Evolutionary conservation across 2,888 invertebrate genomes (phyloP), one percentile per base, ranked within the genome.

Genomic region (Dasypogon diadema): DNA sequence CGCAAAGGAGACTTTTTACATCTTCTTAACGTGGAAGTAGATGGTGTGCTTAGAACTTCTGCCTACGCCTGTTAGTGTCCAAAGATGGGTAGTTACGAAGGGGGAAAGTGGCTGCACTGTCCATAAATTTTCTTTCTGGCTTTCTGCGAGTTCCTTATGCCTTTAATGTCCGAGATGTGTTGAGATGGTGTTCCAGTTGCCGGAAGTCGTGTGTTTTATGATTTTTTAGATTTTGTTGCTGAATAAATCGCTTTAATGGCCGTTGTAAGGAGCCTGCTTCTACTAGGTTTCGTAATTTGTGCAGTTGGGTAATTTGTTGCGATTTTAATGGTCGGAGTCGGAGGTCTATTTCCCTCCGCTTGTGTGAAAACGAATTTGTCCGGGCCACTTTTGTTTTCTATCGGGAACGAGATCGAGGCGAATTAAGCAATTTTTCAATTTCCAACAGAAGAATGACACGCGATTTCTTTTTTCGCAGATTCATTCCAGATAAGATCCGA

Each of bases 21-120:
- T 30, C n/a, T 26, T n/a, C n/a, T n/a, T n/a, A n/a, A n/a, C n/a
- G n/a, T n/a, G n/a, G n/a, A n/a, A n/a, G n/a, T n/a, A n/a, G n/a
- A n/a, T n/a, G n/a, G n/a, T n/a, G n/a, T 21, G 34, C 37, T 37
- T 42, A 18, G 60, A 60, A 60, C 60, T 60, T 60, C 21, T 60
- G 18, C 60, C 60, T 60, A 60, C 34, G 60, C 37, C 8, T 60
- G 37, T 16, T 21, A 18, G 3, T 5, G 2, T 18, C 18, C 60
- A 34, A 21, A 4, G 16, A 34, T 16, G 37, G 34, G 60, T 8
- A 42, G 37, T 51, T 16, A 21, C 51, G n/a, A 51, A 42, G 1
- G 42, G 42, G 42, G 42, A 42, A 42, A 42, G n/a, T 42, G 3
- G 8, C n/a, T 42, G 42, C 42, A 12, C 42, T n/a, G n/a, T 8